These are phyloP conservation scores for Xiphorhynchus elegans DNA, from an alignment of 2,113 vertebrate genomes.

Conservation along the genomic window DNA sequence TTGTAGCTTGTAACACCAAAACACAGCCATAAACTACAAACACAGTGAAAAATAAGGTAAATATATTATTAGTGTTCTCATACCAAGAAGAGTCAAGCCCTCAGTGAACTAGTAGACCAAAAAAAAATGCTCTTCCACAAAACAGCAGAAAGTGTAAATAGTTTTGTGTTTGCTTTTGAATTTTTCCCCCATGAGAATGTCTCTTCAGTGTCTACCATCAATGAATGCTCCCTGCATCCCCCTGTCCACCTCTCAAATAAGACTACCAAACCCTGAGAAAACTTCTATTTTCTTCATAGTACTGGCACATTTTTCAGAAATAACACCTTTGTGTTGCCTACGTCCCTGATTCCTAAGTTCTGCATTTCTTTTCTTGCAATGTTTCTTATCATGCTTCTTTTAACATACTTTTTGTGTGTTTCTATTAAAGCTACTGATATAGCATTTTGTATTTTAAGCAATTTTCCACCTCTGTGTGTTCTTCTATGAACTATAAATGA, in stretches of 20 bases:
- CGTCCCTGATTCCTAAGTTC: neutral
- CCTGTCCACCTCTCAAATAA: neutral
- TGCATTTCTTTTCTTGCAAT: neutral
- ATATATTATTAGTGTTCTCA: neutral
- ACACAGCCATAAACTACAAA: neutral
- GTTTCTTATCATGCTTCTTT: neutral
- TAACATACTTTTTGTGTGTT: neutral
- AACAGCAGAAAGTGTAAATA: neutral
- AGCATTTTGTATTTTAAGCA: neutral
- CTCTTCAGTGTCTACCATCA: neutral
- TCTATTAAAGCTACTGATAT: neutral
- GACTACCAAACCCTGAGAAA: neutral
- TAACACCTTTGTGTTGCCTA: neutral
- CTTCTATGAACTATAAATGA: neutral
- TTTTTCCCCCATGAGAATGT: neutral
- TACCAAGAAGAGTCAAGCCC: neutral
- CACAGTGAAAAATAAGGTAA: neutral
- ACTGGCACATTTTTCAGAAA: neutral
- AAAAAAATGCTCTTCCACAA: neutral
- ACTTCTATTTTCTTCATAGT: neutral
- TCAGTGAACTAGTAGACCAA: neutral
- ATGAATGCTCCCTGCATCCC: rapidly evolving
- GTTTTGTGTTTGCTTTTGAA: neutral
- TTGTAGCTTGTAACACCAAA: neutral
- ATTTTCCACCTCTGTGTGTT: neutral